Base-by-base conservation (phyloP, 2,797 vertebrate species). In the Myotis vivesi region DNA sequence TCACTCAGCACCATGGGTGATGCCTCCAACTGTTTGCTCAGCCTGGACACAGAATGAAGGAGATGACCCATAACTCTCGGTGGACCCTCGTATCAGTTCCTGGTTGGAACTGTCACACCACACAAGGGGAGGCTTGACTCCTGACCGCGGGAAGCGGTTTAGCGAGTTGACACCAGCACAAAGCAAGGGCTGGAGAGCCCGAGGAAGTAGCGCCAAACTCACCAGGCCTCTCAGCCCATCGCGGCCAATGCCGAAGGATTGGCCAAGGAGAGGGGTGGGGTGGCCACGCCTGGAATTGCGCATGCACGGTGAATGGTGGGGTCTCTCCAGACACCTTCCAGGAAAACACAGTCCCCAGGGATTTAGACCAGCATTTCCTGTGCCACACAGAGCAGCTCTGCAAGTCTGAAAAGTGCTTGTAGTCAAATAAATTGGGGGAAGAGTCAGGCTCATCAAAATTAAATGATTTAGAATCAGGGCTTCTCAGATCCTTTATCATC, bases 261-360 rank as follows among this genome's bases (percentile, higher is more conserved):
- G 30, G 41, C 25, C 30, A 2, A 44, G 36, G 44, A 72, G 44
- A 59, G 19, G 36, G 7, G 23, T 20, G 2, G 28, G n/a, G n/a
- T 0, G 4, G 17, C 44, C 28, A 28, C 44, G 30, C 11, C 7
- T 30, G 41, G 3, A 15, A 16, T 41, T 0, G 7, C 2, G 0
- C 4, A 20, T 49, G 0, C 5, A 2, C 6, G 8, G 10, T 19
- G 23, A 41, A n/a, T 59, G 53, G 12, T 1, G 1, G 33, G 10
- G 20, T 57, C 41, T 68, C 62, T 33, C 41, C 79, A 46, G 81
- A 73, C 5, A 19, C 22, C 4, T 11, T 30, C 6, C 19, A 23
- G 76, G 23, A 71, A 80, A 87, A 84, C 33, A 38, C 7, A 13
- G 33, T 25, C 66, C n/a, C 44, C 0, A 19, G 25, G 5, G 20